Evolutionary conservation across 37 sponge, comb jelly and placozoan species (phyloP).

Genomic region (Agelas oroides): DNA sequence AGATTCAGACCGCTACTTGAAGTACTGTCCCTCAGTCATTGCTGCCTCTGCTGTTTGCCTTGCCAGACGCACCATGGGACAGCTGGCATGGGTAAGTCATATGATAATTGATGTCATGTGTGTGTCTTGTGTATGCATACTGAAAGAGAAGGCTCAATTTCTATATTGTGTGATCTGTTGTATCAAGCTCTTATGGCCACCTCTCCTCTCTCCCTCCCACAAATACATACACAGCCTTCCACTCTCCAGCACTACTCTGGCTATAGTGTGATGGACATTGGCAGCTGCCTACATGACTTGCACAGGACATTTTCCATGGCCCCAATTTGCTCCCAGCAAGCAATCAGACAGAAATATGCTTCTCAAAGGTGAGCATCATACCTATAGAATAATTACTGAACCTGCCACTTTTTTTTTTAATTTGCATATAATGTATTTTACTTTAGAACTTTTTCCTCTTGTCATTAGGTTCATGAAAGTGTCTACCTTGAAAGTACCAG

Average conservation of each 20-base stretch:
- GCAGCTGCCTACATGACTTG: constrained; percentile 71
- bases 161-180: too few relatives aligned
- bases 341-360: constrained; percentile 77
- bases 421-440: too few relatives aligned
- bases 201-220: too few relatives aligned
- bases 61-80: constrained; percentile 71
- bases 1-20: constrained; percentile 68
- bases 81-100: constrained; percentile 71
- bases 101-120: too few relatives aligned
- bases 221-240: too few relatives aligned
- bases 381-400: too few relatives aligned
- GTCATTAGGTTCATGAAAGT: constrained; percentile 34
- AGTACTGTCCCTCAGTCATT: constrained; percentile 87
- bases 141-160: too few relatives aligned
- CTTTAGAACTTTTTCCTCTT: too few relatives aligned
- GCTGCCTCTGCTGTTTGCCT: constrained; percentile 86
- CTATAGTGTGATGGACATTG: constrained; percentile 70
- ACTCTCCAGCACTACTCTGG: constrained; percentile 64
- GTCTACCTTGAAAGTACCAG: constrained; percentile 44
- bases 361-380: constrained; percentile 52
- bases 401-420: too few relatives aligned
- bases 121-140: too few relatives aligned
- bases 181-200: too few relatives aligned
- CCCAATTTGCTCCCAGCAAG: constrained; percentile 70
- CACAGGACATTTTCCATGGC: constrained; percentile 66